These are phyloP conservation scores for Apostichopus japonicus DNA, from an alignment of 35 echinoderm and acorn worm species.

Conservation along the genomic window DNA sequence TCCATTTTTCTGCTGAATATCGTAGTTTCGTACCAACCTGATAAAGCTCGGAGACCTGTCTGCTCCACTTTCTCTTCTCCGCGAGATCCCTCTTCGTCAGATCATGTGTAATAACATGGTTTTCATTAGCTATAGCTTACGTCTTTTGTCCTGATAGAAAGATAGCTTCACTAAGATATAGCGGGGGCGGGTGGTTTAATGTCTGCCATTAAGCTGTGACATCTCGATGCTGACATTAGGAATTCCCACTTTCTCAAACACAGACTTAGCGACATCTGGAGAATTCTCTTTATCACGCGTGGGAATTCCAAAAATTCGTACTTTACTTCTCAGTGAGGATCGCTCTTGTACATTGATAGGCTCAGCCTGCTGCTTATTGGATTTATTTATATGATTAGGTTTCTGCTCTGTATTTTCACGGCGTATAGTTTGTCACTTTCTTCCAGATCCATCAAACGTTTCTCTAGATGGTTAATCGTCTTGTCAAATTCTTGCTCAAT, in stretches of 20 bases:
- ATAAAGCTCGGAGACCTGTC: conserved; percentile 17
- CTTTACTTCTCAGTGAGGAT: no score
- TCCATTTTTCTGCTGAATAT: conserved; percentile 32
- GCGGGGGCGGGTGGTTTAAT: neutral
- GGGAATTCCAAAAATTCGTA: no score
- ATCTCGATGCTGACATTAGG: no score
- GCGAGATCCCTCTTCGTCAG: neutral
- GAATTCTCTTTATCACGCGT: no score
- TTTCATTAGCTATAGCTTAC: neutral
- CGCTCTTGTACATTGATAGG: no score
- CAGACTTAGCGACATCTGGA: no score
- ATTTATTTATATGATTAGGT: no score
- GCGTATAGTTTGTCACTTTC: no score
- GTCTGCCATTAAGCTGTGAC: no score
- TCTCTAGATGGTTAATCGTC: neutral
- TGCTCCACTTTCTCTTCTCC: conserved; percentile 8
- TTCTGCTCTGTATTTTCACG: no score
- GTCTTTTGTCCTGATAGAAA: conserved; percentile 38
- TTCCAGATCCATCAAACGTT: neutral
- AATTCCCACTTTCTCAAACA: no score
- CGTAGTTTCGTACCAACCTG: conserved; percentile 26
- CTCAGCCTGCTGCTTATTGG: no score
- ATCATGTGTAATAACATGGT: conserved; percentile 1
- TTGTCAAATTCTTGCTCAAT: conserved; percentile 3
- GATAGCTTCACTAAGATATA: conserved; percentile 37